phyloP scores from a whole-genome alignment of 2,888 invertebrate species.

The Anticlea derivata region DNA sequence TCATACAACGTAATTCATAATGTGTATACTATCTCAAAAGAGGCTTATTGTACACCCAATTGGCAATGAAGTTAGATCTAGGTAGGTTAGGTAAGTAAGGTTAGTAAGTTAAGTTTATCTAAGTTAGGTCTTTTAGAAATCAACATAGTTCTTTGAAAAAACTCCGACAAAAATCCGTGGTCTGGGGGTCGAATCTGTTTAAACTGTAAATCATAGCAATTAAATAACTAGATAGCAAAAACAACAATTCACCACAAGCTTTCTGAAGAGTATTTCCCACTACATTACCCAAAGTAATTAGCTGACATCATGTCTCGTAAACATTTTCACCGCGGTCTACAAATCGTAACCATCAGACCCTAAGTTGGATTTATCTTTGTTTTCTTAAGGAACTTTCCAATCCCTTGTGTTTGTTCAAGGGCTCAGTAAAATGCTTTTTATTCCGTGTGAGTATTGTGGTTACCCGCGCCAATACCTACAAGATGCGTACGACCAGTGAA shows the following conservation, averaged over 20 bases:
- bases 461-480: slow-evolving; percentile 17
- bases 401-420: slow-evolving; percentile 70
- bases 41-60: no score
- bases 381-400: slow-evolving; percentile 72
- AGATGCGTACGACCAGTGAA: not conserved
- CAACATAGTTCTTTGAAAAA: no score
- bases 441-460: slow-evolving; percentile 45
- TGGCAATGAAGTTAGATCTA: no score
- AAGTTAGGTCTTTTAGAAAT: no score
- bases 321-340: slow-evolving; percentile 42
- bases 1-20: no score
- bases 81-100: no score
- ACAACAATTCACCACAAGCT: not conserved
- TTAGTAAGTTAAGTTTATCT: no score
- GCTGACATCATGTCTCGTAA: slow-evolving; percentile 53
- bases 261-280: slow-evolving; percentile 23
- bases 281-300: slow-evolving; percentile 54
- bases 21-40: no score
- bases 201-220: no score
- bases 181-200: no score
- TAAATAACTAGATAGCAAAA: no score
- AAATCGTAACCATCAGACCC: slow-evolving; percentile 57
- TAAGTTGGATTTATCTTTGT: slow-evolving; percentile 79
- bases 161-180: no score
- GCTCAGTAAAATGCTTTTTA: slow-evolving; percentile 61